Conservation (phyloP, 2,888 invertebrate species). For the Xestobium rufovillosum region DNA sequence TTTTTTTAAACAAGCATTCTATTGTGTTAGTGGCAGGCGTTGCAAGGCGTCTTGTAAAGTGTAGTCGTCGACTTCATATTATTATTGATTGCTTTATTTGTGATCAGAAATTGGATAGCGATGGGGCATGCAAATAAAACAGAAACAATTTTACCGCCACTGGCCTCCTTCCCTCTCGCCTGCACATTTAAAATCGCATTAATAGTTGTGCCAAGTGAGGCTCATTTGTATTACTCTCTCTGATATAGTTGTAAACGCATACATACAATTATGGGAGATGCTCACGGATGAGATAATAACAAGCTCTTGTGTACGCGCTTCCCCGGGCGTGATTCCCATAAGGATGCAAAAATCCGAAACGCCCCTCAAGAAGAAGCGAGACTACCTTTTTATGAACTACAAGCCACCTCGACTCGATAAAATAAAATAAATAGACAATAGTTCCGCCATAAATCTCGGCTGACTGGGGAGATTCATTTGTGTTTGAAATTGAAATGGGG, state of each 20-base stretch:
- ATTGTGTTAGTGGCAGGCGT: too few relatives aligned
- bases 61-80: too few relatives aligned
- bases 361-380: slow-evolving; percentile 23
- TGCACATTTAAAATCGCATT: too few relatives aligned
- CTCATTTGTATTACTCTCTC: slow-evolving; percentile 15
- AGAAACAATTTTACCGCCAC: too few relatives aligned
- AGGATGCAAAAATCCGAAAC: slow-evolving; percentile 28
- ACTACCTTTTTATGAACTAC: too few relatives aligned
- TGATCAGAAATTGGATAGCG: too few relatives aligned
- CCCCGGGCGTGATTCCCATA: slow-evolving; percentile 28
- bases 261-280: slow-evolving; percentile 31
- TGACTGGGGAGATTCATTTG: slow-evolving; percentile 21
- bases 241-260: slow-evolving; percentile 31
- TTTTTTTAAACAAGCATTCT: too few relatives aligned
- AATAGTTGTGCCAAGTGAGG: slow-evolving; percentile 10
- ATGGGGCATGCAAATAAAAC: too few relatives aligned
- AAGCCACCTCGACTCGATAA: too few relatives aligned
- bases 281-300: slow-evolving; percentile 35
- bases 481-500: slow-evolving; percentile 39
- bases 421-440: slow-evolving; percentile 27
- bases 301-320: slow-evolving; percentile 24
- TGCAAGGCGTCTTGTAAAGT: too few relatives aligned
- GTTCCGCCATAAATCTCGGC: slow-evolving; percentile 28
- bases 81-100: too few relatives aligned
- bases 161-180: too few relatives aligned